These are phyloP conservation scores for Acleris cristana DNA, from an alignment of 2,888 invertebrate genomes.

Conservation along the genomic window DNA sequence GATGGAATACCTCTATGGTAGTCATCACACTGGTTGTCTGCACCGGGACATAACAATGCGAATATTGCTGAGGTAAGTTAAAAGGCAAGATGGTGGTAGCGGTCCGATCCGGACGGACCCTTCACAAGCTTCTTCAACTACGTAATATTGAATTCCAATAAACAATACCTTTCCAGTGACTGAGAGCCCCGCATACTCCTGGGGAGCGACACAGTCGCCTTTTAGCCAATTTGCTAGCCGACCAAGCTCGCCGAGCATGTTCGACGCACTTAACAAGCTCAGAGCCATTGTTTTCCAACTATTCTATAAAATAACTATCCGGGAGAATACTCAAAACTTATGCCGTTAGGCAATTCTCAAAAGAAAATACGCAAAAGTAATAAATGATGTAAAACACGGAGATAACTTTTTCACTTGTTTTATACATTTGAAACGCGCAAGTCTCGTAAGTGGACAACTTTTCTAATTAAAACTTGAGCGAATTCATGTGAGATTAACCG, in stretches of 20 bases:
- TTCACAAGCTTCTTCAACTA: no score
- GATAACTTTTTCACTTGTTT: conserved; percentile 5
- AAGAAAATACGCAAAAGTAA: conserved; percentile 5
- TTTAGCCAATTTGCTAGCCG: conserved; percentile 74
- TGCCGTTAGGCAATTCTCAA: conserved; percentile 29
- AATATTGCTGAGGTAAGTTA: no score
- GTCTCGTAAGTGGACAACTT: conserved; percentile 9
- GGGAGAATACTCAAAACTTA: conserved; percentile 35
- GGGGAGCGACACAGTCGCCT: conserved; percentile 70
- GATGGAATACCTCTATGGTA: no score
- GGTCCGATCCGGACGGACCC: no score
- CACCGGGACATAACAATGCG: no score
- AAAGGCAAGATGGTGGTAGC: no score
- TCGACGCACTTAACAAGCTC: conserved; percentile 70
- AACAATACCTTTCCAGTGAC: conserved; percentile 72
- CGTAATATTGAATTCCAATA: no score
- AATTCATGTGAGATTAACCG: neutral
- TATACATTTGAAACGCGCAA: neutral
- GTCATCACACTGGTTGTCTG: no score
- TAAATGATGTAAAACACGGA: neutral
- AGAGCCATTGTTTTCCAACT: conserved; percentile 59
- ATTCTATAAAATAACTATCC: no score
- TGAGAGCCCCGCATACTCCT: conserved; percentile 71
- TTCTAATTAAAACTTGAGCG: conserved; percentile 30
- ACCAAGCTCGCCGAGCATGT: conserved; percentile 75